Percentiles rank a stretch among this genome's conserved stretches.
Conservation (phyloP, 2,888 invertebrate species). For the Macropis europaea region DNA sequence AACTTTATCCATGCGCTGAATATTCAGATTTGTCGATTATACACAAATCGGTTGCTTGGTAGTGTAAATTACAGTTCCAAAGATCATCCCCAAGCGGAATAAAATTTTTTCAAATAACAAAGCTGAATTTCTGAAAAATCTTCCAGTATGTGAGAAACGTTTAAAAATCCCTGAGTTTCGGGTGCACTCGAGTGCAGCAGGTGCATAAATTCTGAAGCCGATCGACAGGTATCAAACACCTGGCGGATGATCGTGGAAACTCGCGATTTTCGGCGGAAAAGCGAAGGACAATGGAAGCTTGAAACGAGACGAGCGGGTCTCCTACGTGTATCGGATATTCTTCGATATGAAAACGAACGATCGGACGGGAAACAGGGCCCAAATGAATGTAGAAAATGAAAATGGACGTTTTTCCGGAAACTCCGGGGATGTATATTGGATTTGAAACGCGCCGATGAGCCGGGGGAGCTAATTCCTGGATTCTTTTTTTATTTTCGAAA, state of each 20-base stretch:
- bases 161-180: not conserved
- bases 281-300: not conserved
- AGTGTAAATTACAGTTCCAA: no score
- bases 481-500: no score
- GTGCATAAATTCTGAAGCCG: slow-evolving; percentile 3
- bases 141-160: no score
- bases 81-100: no score
- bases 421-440: not conserved
- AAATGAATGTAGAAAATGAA: slow-evolving; percentile 20
- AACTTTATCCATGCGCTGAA: no score
- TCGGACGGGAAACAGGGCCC: not conserved
- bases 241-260: not conserved
- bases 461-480: no score
- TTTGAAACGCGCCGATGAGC: not conserved
- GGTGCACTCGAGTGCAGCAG: not conserved
- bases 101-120: no score
- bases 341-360: slow-evolving; percentile 6
- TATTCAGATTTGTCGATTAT: no score
- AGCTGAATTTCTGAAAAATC: no score
- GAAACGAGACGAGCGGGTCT: not conserved
- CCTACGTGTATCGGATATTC: slow-evolving; percentile 7
- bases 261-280: not conserved
- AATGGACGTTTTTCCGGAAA: slow-evolving; percentile 8
- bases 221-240: slow-evolving; percentile 31
- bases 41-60: no score